Percentiles rank a stretch among this genome's conserved stretches.
Evolutionary conservation across 2,888 invertebrate genomes (phyloP).

Genomic region (Belgica antarctica): DNA sequence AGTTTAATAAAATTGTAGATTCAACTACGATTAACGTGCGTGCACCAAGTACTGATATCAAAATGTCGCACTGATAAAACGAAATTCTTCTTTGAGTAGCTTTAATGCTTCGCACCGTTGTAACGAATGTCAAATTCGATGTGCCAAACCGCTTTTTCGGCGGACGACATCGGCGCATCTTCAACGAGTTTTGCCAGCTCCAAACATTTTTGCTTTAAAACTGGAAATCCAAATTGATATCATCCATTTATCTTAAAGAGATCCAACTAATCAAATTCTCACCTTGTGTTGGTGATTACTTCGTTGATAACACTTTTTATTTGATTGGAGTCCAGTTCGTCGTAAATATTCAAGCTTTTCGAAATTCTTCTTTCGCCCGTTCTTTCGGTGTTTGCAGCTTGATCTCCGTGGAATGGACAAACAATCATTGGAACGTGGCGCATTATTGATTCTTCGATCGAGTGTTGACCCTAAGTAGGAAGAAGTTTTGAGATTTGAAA

Average conservation of each 20-base stretch:
- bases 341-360: neutral
- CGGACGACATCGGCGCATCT: constrained; percentile 1
- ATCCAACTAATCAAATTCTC: neutral
- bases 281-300: neutral
- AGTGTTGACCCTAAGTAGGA: constrained; percentile 16
- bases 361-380: neutral
- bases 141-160: neutral
- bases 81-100: neutral
- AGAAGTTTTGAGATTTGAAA: neutral
- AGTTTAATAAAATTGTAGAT: neutral
- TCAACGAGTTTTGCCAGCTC: neutral
- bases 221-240: neutral
- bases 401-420: constrained; percentile 11
- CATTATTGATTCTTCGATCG: constrained; percentile 22
- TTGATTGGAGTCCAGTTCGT: neutral
- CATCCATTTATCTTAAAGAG: neutral
- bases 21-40: neutral
- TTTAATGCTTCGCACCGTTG: neutral
- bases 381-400: neutral
- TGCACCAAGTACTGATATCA: neutral
- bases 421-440: constrained; percentile 3
- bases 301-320: neutral
- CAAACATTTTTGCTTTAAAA: neutral
- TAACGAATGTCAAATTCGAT: neutral
- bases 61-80: neutral